Percentiles rank a stretch among this genome's conserved stretches.
These are phyloP conservation scores for Ptychoptera contaminata DNA, from an alignment of 2,888 invertebrate species.

Conservation along the genomic window DNA sequence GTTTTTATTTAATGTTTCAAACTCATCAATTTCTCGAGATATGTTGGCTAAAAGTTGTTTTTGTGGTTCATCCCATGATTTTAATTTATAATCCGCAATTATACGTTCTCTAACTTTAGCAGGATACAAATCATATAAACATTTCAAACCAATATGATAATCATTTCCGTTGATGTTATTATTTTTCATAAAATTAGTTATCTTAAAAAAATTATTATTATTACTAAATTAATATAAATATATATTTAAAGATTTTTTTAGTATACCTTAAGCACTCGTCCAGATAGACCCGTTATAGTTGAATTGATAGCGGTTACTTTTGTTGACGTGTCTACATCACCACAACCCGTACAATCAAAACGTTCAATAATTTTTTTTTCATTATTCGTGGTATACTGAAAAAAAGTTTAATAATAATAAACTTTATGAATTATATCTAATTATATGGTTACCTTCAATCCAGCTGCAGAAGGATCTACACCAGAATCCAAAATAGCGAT, in stretches of 20 bases:
- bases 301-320: slow-evolving; percentile 57
- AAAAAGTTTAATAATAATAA: slow-evolving; percentile 9
- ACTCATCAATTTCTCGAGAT: slow-evolving; percentile 54
- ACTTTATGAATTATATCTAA: too few relatives aligned
- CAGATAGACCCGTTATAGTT: slow-evolving; percentile 67
- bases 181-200: slow-evolving; percentile 22
- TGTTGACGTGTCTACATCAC: slow-evolving; percentile 85
- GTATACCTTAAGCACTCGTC: slow-evolving; percentile 67
- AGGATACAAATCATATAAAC: slow-evolving; percentile 76
- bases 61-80: slow-evolving; percentile 71
- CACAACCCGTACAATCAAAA: slow-evolving; percentile 90
- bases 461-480: slow-evolving; percentile 90
- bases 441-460: slow-evolving; percentile 56
- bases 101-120: slow-evolving; percentile 68
- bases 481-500: slow-evolving; percentile 97
- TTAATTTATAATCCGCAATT: slow-evolving; percentile 60
- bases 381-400: slow-evolving; percentile 72
- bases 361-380: slow-evolving; percentile 87
- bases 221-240: neutral
- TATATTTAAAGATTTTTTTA: slow-evolving; percentile 13
- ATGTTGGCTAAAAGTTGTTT: slow-evolving; percentile 65
- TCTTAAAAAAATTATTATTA: slow-evolving; percentile 10
- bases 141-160: slow-evolving; percentile 77
- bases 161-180: slow-evolving; percentile 66
- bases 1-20: slow-evolving; percentile 50